phyloP scores from a whole-genome alignment of 2,888 invertebrate genomes.

The Nymphalis c-album region DNA sequence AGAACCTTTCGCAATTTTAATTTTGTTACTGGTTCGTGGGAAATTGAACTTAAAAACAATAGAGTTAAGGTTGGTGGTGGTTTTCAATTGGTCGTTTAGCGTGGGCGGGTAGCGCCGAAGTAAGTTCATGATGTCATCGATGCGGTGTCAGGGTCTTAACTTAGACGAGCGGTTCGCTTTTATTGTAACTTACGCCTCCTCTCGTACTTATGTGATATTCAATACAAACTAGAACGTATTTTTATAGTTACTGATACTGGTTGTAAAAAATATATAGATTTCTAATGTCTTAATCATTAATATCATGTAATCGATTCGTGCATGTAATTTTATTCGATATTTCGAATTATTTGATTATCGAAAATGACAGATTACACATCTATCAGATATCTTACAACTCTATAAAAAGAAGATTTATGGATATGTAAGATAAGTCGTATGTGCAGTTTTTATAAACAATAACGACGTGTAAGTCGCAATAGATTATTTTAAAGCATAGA shows the following conservation, averaged over 20 bases:
- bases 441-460: too few relatives aligned
- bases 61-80: slow-evolving; percentile 32
- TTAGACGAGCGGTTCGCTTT: slow-evolving; percentile 48
- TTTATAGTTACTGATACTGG: not conserved
- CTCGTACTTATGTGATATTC: slow-evolving; percentile 10
- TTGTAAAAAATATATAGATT: not conserved
- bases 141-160: slow-evolving; percentile 58
- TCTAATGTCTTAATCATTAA: too few relatives aligned
- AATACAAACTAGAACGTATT: not conserved
- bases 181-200: slow-evolving; percentile 32
- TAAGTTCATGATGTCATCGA: slow-evolving; percentile 58
- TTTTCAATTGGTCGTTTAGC: slow-evolving; percentile 30
- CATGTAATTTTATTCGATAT: too few relatives aligned
- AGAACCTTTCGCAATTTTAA: slow-evolving; percentile 7
- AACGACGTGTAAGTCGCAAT: too few relatives aligned
- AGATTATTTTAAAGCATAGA: too few relatives aligned
- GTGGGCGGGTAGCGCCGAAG: slow-evolving; percentile 53
- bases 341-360: too few relatives aligned
- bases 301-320: too few relatives aligned
- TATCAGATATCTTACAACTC: too few relatives aligned
- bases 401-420: too few relatives aligned
- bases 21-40: not conserved
- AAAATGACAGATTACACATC: too few relatives aligned
- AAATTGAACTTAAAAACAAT: slow-evolving; percentile 24
- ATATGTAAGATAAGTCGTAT: too few relatives aligned